phyloP scores from a whole-genome alignment of 2,888 invertebrate genomes.

The Drosophila formosana region DNA sequence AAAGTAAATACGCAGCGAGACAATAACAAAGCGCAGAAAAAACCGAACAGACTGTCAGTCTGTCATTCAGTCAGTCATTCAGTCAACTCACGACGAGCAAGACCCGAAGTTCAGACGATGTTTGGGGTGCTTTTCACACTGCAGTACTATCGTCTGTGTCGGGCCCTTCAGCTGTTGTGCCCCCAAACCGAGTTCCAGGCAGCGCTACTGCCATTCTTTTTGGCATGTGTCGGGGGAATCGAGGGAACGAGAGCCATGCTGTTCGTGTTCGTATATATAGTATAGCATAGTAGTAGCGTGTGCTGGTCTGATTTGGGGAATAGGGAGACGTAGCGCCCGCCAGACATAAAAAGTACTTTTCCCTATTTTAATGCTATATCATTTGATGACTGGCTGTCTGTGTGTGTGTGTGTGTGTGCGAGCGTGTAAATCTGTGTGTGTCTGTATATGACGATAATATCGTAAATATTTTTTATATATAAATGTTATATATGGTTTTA shows the following conservation, averaged over 20 bases:
- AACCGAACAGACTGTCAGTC: constrained; percentile 20
- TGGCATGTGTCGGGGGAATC: neutral
- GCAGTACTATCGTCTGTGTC: constrained; percentile 7
- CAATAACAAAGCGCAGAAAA: constrained; percentile 33
- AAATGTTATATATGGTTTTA: constrained; percentile 16
- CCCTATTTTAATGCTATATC: constrained; percentile 49
- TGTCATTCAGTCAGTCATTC: constrained; percentile 15
- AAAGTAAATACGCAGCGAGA: constrained; percentile 63
- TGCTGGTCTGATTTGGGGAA: constrained; percentile 53
- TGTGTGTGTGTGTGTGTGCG: constrained; percentile 13
- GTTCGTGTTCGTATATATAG: constrained; percentile 35
- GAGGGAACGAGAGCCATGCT: constrained; percentile 13
- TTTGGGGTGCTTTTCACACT: constrained; percentile 64
- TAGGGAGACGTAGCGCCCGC: constrained; percentile 62
- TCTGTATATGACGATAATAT: constrained; percentile 26
- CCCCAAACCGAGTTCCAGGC: constrained; percentile 29
- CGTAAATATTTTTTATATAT: constrained; percentile 37
- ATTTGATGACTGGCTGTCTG: constrained; percentile 29
- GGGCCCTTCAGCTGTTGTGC: constrained; percentile 40
- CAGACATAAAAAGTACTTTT: constrained; percentile 35
- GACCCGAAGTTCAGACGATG: constrained; percentile 65
- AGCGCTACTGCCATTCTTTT: constrained; percentile 37
- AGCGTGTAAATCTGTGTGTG: constrained; percentile 27
- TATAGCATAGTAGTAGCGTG: constrained; percentile 25
- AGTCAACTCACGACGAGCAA: constrained; percentile 23